phyloP scores from a whole-genome alignment of 2,797 vertebrate genomes.

The Lemur catta region DNA sequence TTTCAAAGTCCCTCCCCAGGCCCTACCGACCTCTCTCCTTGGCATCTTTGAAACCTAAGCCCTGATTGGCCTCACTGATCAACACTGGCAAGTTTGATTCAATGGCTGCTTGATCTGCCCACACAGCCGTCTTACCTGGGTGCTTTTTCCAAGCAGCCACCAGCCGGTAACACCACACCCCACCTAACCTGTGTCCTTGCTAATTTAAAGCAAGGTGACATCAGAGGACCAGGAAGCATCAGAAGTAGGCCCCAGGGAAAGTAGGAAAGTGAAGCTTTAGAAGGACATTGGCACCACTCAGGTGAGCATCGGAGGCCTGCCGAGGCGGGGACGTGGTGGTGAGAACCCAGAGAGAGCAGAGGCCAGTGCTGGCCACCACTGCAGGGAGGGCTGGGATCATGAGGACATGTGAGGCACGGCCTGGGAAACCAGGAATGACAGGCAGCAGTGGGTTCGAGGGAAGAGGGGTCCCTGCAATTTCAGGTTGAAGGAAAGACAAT shows the following conservation, averaged over 20 bases:
- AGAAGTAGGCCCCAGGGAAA: not conserved
- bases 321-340: rapidly evolving
- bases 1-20: not conserved
- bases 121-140: not conserved
- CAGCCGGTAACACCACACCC: not conserved
- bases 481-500: not conserved
- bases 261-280: not conserved
- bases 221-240: not conserved
- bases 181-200: not conserved
- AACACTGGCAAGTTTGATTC: not conserved
- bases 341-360: not conserved
- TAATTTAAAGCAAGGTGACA: not conserved
- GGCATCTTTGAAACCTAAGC: not conserved
- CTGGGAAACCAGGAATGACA: not conserved
- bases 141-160: not conserved
- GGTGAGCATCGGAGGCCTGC: not conserved
- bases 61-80: not conserved
- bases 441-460: not conserved
- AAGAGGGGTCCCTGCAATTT: not conserved
- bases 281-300: not conserved
- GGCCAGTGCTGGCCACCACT: not conserved
- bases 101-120: not conserved
- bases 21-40: not conserved
- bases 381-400: not conserved
- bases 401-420: not conserved